Evolutionary conservation across 1,140 invertebrate species (phyloP), one percentile per base, ranked within the genome.

Genomic region (Steinernema khuongi): DNA sequence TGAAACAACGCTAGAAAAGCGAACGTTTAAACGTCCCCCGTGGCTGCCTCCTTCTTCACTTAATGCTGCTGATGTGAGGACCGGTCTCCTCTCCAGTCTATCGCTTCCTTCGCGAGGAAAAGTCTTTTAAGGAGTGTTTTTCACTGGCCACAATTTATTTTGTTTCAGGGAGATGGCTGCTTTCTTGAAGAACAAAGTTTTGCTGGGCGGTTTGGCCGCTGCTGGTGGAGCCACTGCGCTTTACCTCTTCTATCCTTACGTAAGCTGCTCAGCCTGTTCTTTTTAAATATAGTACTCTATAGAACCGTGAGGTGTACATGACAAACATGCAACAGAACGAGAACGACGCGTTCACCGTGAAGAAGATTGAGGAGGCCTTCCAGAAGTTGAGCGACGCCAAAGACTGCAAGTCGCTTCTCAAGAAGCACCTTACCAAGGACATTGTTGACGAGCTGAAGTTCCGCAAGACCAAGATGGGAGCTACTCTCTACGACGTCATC

Each of bases 381-480:
- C 91, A 94, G 87, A 83, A 71, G 22, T 68, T 82, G 28, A 74
- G 82, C 31, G 70, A 74, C 19, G 66, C 32, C 44, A 22, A 66
- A 1, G 80, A 83, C 14, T 94, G 93, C 86, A 94, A 96, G 87
- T 96, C 94, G 66, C 89, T 96, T 83, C 88, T 96, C 88, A 96
- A 96, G 89, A 97, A 96, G 86, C 92, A 93, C 87, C 89, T 96
- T 69, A 92, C 92, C 81, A 91, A 90, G 87, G 92, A 94, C 83
- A 87, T 95, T 22, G 94, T 96, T 85, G 93, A 96, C 82, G 90
- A 90, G 77, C 60, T 76, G 26, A 78, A 78, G 69, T 31, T 44
- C 1, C 74, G 74, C 43, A 78, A 74, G 31, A 78, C 74, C 32
- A 72, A 36, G 28, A 28, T 81, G 74, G 81, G 81, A 11, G 77